Conservation (phyloP, 2,113 vertebrate species). For the Spea multiplicata region DNA sequence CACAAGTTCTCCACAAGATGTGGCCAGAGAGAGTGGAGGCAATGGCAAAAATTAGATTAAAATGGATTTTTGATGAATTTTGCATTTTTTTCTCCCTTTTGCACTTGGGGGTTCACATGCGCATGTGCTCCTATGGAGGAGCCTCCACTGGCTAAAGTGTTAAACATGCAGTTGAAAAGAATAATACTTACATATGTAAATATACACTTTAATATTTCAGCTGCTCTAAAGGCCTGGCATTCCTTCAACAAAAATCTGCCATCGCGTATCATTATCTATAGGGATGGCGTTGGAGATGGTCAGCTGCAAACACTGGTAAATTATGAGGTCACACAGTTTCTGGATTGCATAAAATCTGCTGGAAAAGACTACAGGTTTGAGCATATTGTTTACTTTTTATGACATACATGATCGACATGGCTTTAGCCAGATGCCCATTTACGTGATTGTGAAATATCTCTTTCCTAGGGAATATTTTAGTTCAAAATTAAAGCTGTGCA, state of each 20-base stretch:
- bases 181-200: no score
- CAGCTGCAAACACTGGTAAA: conserved; percentile 82
- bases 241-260: conserved; percentile 80
- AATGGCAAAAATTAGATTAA: no score
- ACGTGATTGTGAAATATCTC: no score
- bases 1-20: no score
- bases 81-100: no score
- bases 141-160: no score
- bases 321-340: conserved; percentile 85
- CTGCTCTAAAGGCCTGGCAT: conserved; percentile 77
- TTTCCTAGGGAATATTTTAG: neutral
- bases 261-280: conserved; percentile 85
- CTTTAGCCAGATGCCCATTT: no score
- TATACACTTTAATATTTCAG: conserved; percentile 48
- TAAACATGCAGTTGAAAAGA: no score
- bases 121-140: no score
- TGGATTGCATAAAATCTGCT: conserved; percentile 79
- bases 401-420: neutral
- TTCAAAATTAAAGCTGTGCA: neutral
- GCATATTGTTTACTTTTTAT: neutral
- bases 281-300: conserved; percentile 92
- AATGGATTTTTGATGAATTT: no score
- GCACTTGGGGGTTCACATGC: no score
- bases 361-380: conserved; percentile 80
- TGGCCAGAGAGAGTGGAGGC: no score